These are phyloP conservation scores for Drosophila oshimai DNA, from an alignment of 1,140 invertebrate genomes.

Conservation along the genomic window DNA sequence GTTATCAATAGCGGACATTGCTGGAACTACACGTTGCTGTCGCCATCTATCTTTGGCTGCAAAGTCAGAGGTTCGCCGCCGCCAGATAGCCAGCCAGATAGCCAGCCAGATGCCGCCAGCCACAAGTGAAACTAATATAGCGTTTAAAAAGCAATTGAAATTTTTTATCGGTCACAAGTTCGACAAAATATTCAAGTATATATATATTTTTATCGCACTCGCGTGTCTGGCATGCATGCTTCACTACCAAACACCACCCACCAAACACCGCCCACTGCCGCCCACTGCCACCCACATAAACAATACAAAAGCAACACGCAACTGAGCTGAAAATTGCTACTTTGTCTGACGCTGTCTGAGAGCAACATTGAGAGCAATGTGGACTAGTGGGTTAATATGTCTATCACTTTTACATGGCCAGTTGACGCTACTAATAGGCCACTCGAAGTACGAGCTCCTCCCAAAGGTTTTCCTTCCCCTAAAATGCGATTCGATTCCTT, in stretches of 20 bases:
- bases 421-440: conserved; percentile 56
- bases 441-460: not conserved
- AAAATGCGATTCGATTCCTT: not conserved
- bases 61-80: too few relatives aligned
- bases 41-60: too few relatives aligned
- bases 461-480: not conserved
- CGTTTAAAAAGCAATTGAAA: too few relatives aligned
- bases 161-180: too few relatives aligned
- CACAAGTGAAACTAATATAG: too few relatives aligned
- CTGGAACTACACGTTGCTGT: too few relatives aligned
- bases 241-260: conserved; percentile 40
- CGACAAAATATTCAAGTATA: too few relatives aligned
- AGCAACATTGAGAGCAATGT: conserved; percentile 49
- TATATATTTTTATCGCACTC: conserved; percentile 74
- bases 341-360: conserved; percentile 46
- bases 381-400: conserved; percentile 77
- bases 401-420: conserved; percentile 76
- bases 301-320: conserved; percentile 46
- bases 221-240: conserved; percentile 74
- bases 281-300: not conserved
- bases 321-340: conserved; percentile 77
- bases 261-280: not conserved
- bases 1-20: too few relatives aligned
- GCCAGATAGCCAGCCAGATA: too few relatives aligned
- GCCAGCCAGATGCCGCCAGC: too few relatives aligned